Percentiles rank a stretch among this genome's conserved stretches.
These are phyloP conservation scores for Physocephala rufipes DNA, from an alignment of 2,888 invertebrate species.

Conservation along the genomic window DNA sequence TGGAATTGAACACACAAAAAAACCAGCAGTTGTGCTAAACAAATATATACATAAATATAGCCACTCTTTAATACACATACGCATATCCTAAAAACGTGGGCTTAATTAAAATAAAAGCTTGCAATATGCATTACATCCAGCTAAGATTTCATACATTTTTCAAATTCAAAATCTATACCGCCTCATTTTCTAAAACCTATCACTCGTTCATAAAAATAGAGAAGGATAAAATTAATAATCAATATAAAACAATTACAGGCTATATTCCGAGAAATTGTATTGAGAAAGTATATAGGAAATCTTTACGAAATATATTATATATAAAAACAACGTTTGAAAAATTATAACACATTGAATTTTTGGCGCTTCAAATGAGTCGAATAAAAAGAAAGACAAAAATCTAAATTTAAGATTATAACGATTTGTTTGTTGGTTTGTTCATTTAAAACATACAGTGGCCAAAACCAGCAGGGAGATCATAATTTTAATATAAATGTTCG, in stretches of 20 bases:
- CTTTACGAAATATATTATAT: not conserved
- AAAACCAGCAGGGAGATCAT: constrained; percentile 53
- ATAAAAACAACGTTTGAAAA: not conserved
- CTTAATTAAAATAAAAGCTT: too few relatives aligned
- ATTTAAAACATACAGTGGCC: constrained; percentile 53
- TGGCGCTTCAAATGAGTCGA: not conserved
- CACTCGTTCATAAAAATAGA: constrained; percentile 29
- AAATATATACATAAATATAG: too few relatives aligned
- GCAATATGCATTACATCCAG: too few relatives aligned
- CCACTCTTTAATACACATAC: too few relatives aligned
- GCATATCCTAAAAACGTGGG: too few relatives aligned
- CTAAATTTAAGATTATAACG: too few relatives aligned
- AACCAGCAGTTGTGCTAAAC: too few relatives aligned
- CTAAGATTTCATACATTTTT: too few relatives aligned
- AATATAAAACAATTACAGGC: constrained; percentile 24
- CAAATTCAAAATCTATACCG: too few relatives aligned
- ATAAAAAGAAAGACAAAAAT: constrained; percentile 36
- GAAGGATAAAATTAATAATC: too few relatives aligned
- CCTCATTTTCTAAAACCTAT: not conserved
- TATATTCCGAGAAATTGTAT: constrained; percentile 40
- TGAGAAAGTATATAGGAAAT: constrained; percentile 26
- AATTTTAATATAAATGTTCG: constrained; percentile 13
- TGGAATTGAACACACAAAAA: too few relatives aligned
- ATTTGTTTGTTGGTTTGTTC: constrained; percentile 42
- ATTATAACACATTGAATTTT: not conserved